Evolutionary conservation across 2,113 vertebrate genomes (phyloP).

Genomic region (Emydocephalus ijimae): DNA sequence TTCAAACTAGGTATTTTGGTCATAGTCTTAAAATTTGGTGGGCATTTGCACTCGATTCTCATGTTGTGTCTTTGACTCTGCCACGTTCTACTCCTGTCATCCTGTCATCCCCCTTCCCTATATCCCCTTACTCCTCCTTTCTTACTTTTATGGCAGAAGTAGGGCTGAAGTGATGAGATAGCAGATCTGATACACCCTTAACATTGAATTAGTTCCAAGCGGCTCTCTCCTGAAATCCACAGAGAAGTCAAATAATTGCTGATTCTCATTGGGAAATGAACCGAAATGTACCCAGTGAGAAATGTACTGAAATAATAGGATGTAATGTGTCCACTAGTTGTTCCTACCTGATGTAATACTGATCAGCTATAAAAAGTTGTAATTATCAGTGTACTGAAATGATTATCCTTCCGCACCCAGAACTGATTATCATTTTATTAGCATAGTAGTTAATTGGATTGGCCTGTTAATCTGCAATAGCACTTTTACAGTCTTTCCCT

Average conservation of each 20-base stretch:
- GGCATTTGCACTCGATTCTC: background rate
- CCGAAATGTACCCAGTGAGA: background rate
- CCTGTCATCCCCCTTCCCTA: background rate
- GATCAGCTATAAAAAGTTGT: background rate
- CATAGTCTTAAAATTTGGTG: background rate
- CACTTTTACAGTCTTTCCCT: background rate
- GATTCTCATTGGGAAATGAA: background rate
- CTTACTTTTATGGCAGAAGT: background rate
- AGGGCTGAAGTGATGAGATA: background rate
- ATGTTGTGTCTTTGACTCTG: background rate
- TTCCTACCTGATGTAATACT: background rate
- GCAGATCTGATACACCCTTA: background rate
- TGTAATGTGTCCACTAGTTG: background rate
- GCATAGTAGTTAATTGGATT: background rate
- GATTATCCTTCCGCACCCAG: background rate
- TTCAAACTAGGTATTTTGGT: background rate
- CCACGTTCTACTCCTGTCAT: background rate
- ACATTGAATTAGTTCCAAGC: background rate
- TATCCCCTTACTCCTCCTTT: background rate
- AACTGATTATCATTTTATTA: conserved; percentile 12
- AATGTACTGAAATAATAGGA: background rate
- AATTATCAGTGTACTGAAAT: background rate
- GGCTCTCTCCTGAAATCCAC: background rate
- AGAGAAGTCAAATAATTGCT: background rate
- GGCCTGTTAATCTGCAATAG: background rate